Base-by-base conservation (phyloP, 2,797 vertebrate species). In the Sebastolobus alascanus region DNA sequence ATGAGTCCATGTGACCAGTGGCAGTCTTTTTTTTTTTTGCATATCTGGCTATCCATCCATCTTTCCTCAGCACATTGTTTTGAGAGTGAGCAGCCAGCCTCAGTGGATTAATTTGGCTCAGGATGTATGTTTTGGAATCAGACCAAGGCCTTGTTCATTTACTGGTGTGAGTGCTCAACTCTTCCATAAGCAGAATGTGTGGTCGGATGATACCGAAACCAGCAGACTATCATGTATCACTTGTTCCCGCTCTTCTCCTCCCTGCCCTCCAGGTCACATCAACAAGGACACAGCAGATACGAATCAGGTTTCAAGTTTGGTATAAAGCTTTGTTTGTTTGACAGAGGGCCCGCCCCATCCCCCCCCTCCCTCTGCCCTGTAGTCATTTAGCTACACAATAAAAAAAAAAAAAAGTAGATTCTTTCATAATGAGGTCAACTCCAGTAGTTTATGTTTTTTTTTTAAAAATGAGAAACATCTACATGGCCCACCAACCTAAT, bases 401-500 rank as follows among this genome's bases (percentile, higher is more conserved):
- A 29, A 3, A 5, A 25, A 55, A 29, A 3, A 5, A 25, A 55
- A 68, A 68, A 46, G 10, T 22, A 25, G 11, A 70, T 75, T 59
- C 37, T 31, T 33, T 50, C 38, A 31, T 43, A 8, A 29, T 66
- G 6, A 75, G 20, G 31, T 59, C 33, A 68, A 18, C 20, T 67
- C 0, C 6, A 29, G 8, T 5, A 8, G 20, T 71, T 64, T 58
- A 12, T 59, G 3, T 73, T 18, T 46, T 54, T 18, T 46, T 54
- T 58, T 46, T n/a, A 2, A 8, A 12, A 54, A n/a, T 22, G 16
- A 65, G 6, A 5, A 64, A 56, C 27, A 74, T 27, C 18, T 55
- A 31, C 4, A 18, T 18, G 14, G 67, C n/a, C 31, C 37, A 91
- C 92, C 25, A 73, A 94, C 93, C 91, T 90, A 88, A 86, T 85